A percentile compares a stretch with the other conserved stretches of the same genome.
These are phyloP conservation scores for Periophthalmus modestus DNA, from an alignment of 2,113 vertebrate species.

Conservation along the genomic window DNA sequence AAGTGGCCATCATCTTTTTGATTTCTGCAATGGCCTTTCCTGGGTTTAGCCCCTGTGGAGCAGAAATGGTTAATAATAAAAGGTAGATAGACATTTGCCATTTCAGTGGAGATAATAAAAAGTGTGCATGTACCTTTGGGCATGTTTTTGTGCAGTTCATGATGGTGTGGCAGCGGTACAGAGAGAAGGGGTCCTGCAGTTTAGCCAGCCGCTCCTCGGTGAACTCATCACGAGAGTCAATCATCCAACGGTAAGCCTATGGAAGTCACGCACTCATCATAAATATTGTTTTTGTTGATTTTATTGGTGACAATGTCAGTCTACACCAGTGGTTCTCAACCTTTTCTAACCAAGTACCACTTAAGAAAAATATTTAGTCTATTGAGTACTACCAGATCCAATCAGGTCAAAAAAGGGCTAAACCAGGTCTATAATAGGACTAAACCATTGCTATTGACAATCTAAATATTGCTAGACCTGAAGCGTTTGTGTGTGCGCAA, in stretches of 20 bases:
- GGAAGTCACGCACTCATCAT: not conserved
- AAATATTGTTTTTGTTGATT: not conserved
- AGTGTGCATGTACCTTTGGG: constrained; percentile 81
- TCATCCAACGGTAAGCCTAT: constrained; percentile 96
- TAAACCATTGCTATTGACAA: no score
- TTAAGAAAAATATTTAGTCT: no score
- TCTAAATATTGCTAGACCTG: no score
- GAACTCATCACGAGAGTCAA: constrained; percentile 92
- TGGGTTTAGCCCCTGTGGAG: constrained; percentile 88
- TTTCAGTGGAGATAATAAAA: not conserved
- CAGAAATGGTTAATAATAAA: not conserved
- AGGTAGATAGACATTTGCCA: not conserved
- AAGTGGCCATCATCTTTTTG: constrained; percentile 94
- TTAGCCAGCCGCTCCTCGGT: constrained; percentile 89
- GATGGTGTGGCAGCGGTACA: constrained; percentile 97
- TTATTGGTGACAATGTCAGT: no score
- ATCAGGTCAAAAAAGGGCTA: no score
- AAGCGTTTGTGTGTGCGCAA: no score
- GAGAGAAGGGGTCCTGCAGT: constrained; percentile 92
- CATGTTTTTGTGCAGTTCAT: constrained; percentile 94
- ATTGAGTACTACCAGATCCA: no score
- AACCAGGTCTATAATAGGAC: no score
- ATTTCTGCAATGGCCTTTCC: constrained; percentile 93
- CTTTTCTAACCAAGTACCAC: no score
- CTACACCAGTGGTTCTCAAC: no score